A percentile compares a stretch with the other conserved stretches of the same genome.
These are phyloP conservation scores for Mustela lutreola DNA, from an alignment of 2,113 vertebrate genomes.

Conservation along the genomic window DNA sequence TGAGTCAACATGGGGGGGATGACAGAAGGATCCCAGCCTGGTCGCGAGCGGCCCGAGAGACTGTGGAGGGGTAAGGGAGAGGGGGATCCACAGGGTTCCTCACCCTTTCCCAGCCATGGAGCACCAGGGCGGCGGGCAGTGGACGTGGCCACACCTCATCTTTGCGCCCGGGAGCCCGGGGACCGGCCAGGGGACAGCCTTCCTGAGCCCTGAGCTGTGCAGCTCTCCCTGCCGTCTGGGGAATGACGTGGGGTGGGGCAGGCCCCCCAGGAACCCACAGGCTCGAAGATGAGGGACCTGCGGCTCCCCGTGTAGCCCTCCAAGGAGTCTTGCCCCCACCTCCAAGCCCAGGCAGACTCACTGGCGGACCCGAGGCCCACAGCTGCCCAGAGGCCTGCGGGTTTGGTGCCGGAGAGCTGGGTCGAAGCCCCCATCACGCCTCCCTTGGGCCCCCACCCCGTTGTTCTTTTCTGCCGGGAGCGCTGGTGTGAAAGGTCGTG, in stretches of 20 bases:
- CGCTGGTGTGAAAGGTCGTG: neutral
- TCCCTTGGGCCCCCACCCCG: rapidly evolving
- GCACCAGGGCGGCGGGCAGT: rapidly evolving
- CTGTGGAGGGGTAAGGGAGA: rapidly evolving
- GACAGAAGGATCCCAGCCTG: neutral
- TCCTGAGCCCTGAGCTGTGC: neutral
- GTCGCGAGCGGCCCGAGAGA: neutral
- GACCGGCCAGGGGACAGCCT: neutral
- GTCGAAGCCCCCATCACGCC: rapidly evolving
- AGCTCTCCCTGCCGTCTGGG: neutral
- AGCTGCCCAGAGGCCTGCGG: neutral
- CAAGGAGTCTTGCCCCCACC: rapidly evolving
- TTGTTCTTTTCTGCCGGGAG: neutral
- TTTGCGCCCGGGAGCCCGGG: neutral
- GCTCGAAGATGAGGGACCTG: no score
- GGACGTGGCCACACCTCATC: no score
- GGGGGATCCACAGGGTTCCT: neutral
- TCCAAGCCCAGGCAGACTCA: neutral
- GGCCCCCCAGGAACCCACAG: neutral
- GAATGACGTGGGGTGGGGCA: no score
- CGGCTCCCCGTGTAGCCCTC: neutral
- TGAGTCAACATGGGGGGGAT: rapidly evolving
- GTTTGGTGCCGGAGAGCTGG: neutral
- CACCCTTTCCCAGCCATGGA: rapidly evolving
- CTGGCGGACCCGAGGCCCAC: neutral